Evolutionary conservation across 2,113 vertebrate genomes (phyloP).

Genomic region (Equus quagga): DNA sequence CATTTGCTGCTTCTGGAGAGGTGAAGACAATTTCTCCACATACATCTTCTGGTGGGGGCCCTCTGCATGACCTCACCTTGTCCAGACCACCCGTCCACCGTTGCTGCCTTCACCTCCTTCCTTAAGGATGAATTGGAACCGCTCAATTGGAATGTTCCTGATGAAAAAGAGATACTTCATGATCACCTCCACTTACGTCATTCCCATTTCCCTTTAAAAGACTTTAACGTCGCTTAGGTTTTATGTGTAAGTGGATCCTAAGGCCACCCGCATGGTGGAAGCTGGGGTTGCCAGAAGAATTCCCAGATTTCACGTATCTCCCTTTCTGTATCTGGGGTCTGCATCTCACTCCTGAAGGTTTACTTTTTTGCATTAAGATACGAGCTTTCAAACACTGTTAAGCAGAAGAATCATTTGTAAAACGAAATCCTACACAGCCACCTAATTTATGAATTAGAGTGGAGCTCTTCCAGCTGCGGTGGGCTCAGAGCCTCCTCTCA

Average conservation of each 20-base stretch:
- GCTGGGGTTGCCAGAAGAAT: not conserved
- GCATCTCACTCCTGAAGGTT: not conserved
- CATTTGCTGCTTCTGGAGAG: not conserved
- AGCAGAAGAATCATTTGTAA: not conserved
- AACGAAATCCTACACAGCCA: not conserved
- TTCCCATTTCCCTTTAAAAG: not conserved
- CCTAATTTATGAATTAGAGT: not conserved
- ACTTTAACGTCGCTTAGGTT: not conserved
- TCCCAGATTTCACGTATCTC: not conserved
- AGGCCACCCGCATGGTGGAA: conserved; percentile 42
- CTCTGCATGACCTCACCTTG: fast-evolving
- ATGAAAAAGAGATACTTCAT: not conserved
- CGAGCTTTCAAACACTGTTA: not conserved
- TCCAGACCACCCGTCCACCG: not conserved
- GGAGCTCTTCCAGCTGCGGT: not conserved
- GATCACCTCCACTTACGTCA: not conserved
- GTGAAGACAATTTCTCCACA: fast-evolving
- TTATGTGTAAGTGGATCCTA: not conserved
- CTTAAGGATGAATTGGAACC: fast-evolving
- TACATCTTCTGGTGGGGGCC: fast-evolving
- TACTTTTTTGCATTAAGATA: not conserved
- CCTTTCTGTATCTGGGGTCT: not conserved
- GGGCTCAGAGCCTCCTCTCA: not conserved
- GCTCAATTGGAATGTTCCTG: not conserved
- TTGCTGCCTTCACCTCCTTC: not conserved